Conservation (phyloP, 2,797 vertebrate genomes). For the Craterocephalus amniculus region DNA sequence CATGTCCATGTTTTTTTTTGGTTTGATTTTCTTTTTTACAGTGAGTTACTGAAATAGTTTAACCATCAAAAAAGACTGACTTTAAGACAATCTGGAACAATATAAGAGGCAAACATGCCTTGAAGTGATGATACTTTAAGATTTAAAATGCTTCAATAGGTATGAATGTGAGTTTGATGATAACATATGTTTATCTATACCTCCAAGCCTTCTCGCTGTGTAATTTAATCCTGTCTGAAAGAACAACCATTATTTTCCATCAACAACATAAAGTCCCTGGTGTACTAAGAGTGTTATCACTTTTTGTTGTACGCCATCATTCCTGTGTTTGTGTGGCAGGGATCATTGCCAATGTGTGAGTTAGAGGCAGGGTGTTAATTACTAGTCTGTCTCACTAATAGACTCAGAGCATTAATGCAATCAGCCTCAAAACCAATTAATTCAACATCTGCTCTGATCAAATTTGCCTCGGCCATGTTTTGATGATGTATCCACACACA, state of each 20-base stretch:
- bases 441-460: slow-evolving; percentile 80
- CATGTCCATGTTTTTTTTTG: no score
- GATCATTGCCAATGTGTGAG: slow-evolving; percentile 23
- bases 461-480: slow-evolving; percentile 74
- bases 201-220: neutral
- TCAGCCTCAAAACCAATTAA: slow-evolving; percentile 80
- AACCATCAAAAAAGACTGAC: neutral
- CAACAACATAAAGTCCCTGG: neutral
- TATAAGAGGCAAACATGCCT: slow-evolving; percentile 1
- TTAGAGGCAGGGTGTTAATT: slow-evolving; percentile 72
- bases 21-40: no score
- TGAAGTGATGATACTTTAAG: neutral
- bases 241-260: slow-evolving; percentile 1
- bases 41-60: no score
- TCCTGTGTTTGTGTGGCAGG: slow-evolving; percentile 1
- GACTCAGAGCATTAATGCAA: slow-evolving; percentile 74
- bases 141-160: neutral
- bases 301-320: neutral
- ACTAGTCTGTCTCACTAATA: slow-evolving; percentile 70
- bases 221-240: neutral
- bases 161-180: neutral
- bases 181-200: neutral
- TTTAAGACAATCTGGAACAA: neutral
- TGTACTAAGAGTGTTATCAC: slow-evolving; percentile 10
- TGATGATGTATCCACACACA: slow-evolving; percentile 74